These are phyloP conservation scores for Monodelphis domestica DNA, from an alignment of 2,797 vertebrate genomes.

Conservation along the genomic window DNA sequence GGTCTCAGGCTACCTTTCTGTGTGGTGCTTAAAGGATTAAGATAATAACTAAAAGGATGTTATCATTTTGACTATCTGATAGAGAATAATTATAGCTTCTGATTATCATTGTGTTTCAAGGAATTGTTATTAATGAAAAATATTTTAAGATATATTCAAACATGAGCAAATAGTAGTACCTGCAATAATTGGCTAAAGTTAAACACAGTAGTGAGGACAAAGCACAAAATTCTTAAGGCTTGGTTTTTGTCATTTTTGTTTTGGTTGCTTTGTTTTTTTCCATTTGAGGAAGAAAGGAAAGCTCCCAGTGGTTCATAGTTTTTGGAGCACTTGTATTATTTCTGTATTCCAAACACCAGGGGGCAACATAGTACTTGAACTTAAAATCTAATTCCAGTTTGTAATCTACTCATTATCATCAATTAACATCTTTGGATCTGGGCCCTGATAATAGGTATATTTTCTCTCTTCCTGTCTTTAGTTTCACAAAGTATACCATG, in stretches of 20 bases:
- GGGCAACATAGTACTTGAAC: background rate
- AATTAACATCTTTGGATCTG: background rate
- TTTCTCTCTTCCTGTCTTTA: background rate
- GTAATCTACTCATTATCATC: background rate
- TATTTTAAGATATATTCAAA: background rate
- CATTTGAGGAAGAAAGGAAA: background rate
- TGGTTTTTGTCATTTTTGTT: background rate
- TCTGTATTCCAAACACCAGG: slow-evolving; percentile 6
- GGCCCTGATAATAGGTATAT: background rate
- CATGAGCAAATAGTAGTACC: background rate
- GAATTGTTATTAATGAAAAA: slow-evolving; percentile 7
- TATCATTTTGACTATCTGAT: background rate
- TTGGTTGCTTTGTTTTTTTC: background rate
- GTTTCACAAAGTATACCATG: background rate
- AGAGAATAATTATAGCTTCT: background rate
- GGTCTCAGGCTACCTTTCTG: background rate
- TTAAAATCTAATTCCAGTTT: background rate
- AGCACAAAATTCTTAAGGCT: background rate
- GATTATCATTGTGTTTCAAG: background rate
- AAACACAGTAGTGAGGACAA: background rate
- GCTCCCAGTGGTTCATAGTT: background rate
- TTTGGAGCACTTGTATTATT: background rate
- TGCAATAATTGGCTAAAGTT: background rate
- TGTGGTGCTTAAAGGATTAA: background rate
- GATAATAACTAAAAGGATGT: background rate